phyloP scores from a whole-genome alignment of 2,888 invertebrate genomes.

The Drosophila paranaensis region DNA sequence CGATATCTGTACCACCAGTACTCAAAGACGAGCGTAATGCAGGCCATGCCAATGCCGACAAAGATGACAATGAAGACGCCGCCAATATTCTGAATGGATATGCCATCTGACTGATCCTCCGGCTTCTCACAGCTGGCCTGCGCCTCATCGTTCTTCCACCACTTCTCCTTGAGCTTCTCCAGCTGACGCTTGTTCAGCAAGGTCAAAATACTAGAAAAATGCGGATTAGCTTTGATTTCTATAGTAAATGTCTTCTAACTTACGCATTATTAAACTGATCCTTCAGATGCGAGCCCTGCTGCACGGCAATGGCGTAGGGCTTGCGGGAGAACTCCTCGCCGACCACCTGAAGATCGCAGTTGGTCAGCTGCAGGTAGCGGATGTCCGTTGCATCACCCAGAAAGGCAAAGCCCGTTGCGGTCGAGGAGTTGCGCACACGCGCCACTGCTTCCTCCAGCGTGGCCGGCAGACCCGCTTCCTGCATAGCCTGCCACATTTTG shows the following conservation, averaged over 20 bases:
- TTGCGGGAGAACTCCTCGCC: slow-evolving; percentile 99
- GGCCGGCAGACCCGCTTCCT: slow-evolving; percentile 91
- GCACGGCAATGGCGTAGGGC: slow-evolving; percentile 98
- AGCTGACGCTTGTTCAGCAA: slow-evolving; percentile 96
- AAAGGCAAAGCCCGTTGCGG: slow-evolving; percentile 95
- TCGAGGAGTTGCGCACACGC: slow-evolving; percentile 88
- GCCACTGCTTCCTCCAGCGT: slow-evolving; percentile 92
- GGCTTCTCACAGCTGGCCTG: slow-evolving; percentile 92
- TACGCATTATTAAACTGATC: slow-evolving; percentile 98
- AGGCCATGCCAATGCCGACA: slow-evolving; percentile 96
- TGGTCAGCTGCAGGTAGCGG: slow-evolving; percentile 85
- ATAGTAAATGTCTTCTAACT: slow-evolving; percentile 80
- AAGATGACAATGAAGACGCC: slow-evolving; percentile 99
- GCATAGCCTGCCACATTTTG: slow-evolving; percentile 99
- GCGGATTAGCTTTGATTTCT: neutral
- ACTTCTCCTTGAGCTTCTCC: slow-evolving; percentile 96
- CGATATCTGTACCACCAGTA: slow-evolving; percentile 97
- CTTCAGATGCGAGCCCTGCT: slow-evolving; percentile 96
- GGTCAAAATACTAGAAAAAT: slow-evolving; percentile 91
- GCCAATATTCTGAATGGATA: slow-evolving; percentile 98
- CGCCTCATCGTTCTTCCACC: slow-evolving; percentile 97
- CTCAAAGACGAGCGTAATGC: slow-evolving; percentile 95
- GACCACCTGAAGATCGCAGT: slow-evolving; percentile 92
- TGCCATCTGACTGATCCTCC: slow-evolving; percentile 97
- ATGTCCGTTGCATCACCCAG: slow-evolving; percentile 98